phyloP scores from a whole-genome alignment of 2,888 invertebrate genomes.

The Rhyacophila evoluta region DNA sequence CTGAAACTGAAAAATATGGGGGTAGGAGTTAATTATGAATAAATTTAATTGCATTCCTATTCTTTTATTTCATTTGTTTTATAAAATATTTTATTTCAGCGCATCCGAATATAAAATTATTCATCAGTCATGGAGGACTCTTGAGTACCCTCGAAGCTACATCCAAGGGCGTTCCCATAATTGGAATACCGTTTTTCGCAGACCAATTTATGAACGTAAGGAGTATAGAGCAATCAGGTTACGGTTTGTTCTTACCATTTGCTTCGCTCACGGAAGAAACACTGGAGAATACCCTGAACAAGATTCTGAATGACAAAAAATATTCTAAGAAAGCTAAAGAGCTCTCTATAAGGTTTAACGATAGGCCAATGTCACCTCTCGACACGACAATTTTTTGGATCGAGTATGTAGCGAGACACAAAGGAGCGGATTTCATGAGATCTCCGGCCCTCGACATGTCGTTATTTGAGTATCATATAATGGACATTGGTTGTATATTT shows the following conservation, averaged over 20 bases:
- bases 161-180: conserved; percentile 62
- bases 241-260: conserved; percentile 60
- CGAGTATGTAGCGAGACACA: conserved; percentile 56
- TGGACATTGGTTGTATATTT: conserved; percentile 61
- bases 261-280: conserved; percentile 59
- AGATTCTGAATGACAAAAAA: conserved; percentile 59
- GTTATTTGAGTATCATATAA: conserved; percentile 62
- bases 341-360: conserved; percentile 54
- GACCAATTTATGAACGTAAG: conserved; percentile 64
- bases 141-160: conserved; percentile 65
- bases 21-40: too few species aligned
- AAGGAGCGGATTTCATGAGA: conserved; percentile 55
- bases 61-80: too few species aligned
- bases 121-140: conserved; percentile 65
- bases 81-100: conserved; percentile 57
- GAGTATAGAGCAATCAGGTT: conserved; percentile 60
- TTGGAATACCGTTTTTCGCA: conserved; percentile 64
- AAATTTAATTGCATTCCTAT: too few species aligned
- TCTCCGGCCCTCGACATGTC: conserved; percentile 60
- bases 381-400: conserved; percentile 56
- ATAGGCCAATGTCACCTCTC: conserved; percentile 55
- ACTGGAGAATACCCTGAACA: conserved; percentile 59
- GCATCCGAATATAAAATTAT: conserved; percentile 63
- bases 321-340: conserved; percentile 53
- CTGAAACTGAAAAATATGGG: too few species aligned